Base-by-base conservation (phyloP, 2,888 invertebrate genomes). In the Aleiodes testaceus region DNA sequence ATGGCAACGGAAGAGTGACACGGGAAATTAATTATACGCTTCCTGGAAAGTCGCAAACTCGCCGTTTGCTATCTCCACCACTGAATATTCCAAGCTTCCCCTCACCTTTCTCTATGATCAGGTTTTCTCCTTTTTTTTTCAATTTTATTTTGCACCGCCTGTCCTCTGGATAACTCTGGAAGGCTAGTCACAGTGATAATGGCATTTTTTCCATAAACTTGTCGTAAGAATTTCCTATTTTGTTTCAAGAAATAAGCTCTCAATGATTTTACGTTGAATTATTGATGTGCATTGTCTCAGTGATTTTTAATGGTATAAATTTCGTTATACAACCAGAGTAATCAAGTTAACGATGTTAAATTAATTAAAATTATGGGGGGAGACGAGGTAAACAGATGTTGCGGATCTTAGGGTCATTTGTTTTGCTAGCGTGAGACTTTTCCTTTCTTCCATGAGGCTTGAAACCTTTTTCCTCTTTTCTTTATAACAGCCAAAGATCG, bases 11-110 rank as follows among this genome's bases (percentile, higher is more conserved):
- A 76, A 79, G 81, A 81, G 80, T 85, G 86, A 87, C 86, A 86
- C 81, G 84, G 85, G 83, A 84, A 86, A 87, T 87, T 87, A 87
- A 87, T 87, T 87, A 87, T 86, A 86, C 85, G 82, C 81, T 83
- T 74, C 82, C 82, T 72, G 72, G 81, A 84, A 86, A 85, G 83
- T 86, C 84, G 78, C 79, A 67, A 75, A 76, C 74, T 75, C 76
- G 73, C 75, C 73, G 72, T 74, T 75, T 68, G 69, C 73, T 66
- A 71, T 70, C 70, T 67, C 71, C 65, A 72, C 72, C 70, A 44
- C 59, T 42, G 55, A 36, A 50, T 44, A 42, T 67, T 30, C 42
- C 70, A 36, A 52, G 5, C 42, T 22, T 16, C 61, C 64, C 52
- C 61, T 30, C 11, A 6, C 44, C 49, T 42, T 44, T 26, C 36